Conservation (phyloP, 2,797 vertebrate genomes). For the Adelosebastes latens region DNA sequence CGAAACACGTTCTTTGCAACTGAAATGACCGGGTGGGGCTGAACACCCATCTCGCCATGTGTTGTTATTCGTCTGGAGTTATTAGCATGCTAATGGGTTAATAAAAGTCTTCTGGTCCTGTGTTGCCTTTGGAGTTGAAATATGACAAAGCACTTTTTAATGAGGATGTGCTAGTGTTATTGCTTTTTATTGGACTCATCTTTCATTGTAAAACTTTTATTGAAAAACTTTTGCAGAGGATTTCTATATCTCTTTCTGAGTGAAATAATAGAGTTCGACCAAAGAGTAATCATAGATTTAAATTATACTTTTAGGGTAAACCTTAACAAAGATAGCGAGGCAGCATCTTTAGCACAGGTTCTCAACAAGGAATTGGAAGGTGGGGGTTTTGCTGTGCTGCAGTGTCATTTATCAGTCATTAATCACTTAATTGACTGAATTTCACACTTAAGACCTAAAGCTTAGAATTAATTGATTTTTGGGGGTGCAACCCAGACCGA, state of each 20-base stretch:
- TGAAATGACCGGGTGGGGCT: slow-evolving; percentile 28
- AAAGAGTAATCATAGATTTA: slow-evolving; percentile 50
- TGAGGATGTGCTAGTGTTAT: slow-evolving; percentile 69
- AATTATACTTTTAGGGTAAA: slow-evolving; percentile 36
- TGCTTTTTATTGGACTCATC: slow-evolving; percentile 76
- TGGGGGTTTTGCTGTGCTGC: neutral
- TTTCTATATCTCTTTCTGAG: slow-evolving; percentile 51
- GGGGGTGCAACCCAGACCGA: neutral
- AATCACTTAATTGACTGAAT: neutral
- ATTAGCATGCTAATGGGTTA: slow-evolving; percentile 73
- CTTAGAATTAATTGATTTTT: neutral
- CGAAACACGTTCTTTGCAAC: slow-evolving; percentile 17
- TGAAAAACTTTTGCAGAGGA: slow-evolving; percentile 65
- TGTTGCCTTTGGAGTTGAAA: slow-evolving; percentile 68
- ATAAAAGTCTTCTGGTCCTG: slow-evolving; percentile 65
- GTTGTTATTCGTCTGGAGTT: slow-evolving; percentile 57
- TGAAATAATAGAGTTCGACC: slow-evolving; percentile 65
- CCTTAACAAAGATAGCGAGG: slow-evolving; percentile 6
- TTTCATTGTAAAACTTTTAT: slow-evolving; percentile 73
- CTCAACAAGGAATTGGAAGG: neutral
- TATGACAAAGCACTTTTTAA: slow-evolving; percentile 74
- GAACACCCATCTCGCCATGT: slow-evolving; percentile 22
- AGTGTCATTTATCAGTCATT: neutral
- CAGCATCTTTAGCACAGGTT: slow-evolving; percentile 3
- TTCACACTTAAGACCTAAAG: neutral